A percentile compares a stretch with the other conserved stretches of the same genome.
Evolutionary conservation across 2,888 invertebrate genomes (phyloP).

Genomic region (Labia minor): DNA sequence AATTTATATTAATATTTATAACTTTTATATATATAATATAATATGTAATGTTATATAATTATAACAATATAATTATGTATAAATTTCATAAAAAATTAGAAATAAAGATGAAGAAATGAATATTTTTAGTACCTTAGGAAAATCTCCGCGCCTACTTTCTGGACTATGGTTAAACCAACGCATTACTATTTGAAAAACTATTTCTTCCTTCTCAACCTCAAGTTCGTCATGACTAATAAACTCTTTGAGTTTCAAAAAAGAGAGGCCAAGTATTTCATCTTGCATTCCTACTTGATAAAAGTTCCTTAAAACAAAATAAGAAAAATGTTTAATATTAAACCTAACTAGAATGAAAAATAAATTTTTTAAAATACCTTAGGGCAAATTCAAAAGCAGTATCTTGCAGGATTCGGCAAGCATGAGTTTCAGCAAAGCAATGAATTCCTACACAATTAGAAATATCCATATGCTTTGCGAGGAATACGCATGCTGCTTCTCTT

Average conservation of each 20-base stretch:
- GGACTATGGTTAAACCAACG: slow-evolving; percentile 37
- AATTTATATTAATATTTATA: too few species aligned
- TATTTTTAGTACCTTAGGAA: slow-evolving; percentile 34
- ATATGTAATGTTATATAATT: too few species aligned
- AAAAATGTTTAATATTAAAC: background rate
- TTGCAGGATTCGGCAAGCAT: slow-evolving; percentile 39
- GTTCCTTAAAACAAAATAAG: slow-evolving; percentile 28
- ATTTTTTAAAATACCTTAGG: slow-evolving; percentile 31
- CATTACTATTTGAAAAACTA: slow-evolving; percentile 38
- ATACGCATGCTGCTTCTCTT: slow-evolving; percentile 37
- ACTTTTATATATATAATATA: too few species aligned
- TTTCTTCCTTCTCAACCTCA: slow-evolving; percentile 39
- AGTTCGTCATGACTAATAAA: slow-evolving; percentile 39
- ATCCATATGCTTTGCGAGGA: slow-evolving; percentile 38
- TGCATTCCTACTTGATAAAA: slow-evolving; percentile 34
- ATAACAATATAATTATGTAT: too few species aligned
- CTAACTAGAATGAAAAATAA: background rate
- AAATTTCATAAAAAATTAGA: too few species aligned
- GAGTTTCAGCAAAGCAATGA: slow-evolving; percentile 41
- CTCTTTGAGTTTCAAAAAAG: slow-evolving; percentile 37
- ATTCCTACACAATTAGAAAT: slow-evolving; percentile 41
- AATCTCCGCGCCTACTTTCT: slow-evolving; percentile 31
- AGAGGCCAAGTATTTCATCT: slow-evolving; percentile 37
- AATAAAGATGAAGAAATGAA: too few species aligned
- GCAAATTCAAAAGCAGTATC: slow-evolving; percentile 37